A percentile compares a stretch with the other conserved stretches of the same genome.
phyloP scores from a whole-genome alignment of 2,113 vertebrate genomes.

The Phylloscopus trochilus region DNA sequence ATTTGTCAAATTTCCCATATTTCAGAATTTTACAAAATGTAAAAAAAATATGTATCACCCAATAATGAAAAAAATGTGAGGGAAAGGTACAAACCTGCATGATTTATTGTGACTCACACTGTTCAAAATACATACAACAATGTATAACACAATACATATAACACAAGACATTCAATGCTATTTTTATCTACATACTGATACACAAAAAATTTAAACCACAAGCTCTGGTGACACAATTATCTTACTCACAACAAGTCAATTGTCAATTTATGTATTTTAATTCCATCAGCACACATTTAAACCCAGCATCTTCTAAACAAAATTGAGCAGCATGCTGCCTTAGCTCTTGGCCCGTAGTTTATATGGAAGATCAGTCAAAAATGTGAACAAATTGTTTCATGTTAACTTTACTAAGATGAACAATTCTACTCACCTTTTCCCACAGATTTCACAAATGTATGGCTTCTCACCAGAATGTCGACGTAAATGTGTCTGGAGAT shows the following conservation, averaged over 20 bases:
- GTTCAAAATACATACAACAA: neutral
- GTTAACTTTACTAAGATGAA: neutral
- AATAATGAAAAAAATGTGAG: neutral
- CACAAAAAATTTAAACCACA: neutral
- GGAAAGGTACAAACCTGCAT: neutral
- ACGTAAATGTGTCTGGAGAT: slow-evolving; percentile 93
- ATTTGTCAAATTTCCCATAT: neutral
- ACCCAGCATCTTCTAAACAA: neutral
- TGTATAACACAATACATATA: neutral
- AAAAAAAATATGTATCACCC: neutral
- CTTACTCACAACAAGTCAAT: neutral
- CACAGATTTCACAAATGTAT: slow-evolving; percentile 97
- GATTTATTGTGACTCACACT: neutral
- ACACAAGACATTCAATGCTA: neutral
- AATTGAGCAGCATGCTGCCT: neutral
- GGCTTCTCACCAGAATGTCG: slow-evolving; percentile 96
- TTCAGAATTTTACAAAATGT: neutral
- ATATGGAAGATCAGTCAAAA: neutral
- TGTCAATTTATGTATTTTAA: neutral
- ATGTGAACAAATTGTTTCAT: neutral
- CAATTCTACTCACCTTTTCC: slow-evolving; percentile 85
- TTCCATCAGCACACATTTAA: neutral
- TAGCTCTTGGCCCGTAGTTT: neutral
- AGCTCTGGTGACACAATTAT: neutral
- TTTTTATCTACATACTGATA: neutral